phyloP scores from a whole-genome alignment of 2,113 vertebrate genomes.

The Muntiacus reevesi region DNA sequence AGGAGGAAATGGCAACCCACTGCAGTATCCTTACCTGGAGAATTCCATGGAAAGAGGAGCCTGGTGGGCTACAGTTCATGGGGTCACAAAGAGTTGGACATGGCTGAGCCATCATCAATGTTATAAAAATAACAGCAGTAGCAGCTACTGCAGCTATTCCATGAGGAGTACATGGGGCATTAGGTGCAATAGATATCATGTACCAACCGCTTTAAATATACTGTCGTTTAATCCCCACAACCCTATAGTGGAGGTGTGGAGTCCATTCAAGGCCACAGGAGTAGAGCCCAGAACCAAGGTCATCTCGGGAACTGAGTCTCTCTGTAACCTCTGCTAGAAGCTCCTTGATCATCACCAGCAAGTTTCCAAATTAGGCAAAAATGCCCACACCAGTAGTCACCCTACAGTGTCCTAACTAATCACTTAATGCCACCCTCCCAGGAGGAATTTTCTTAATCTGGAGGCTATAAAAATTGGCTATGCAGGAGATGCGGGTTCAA shows the following conservation, averaged over 20 bases:
- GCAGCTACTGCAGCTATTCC: background rate
- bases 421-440: background rate
- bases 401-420: background rate
- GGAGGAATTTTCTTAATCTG: background rate
- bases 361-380: background rate
- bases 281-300: background rate
- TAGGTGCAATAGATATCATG: fast-evolving
- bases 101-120: background rate
- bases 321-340: background rate
- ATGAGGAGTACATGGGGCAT: background rate
- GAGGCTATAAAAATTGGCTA: background rate
- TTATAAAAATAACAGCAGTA: background rate
- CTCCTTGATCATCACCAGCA: background rate
- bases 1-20: background rate
- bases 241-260: background rate
- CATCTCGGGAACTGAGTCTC: background rate
- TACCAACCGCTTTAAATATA: background rate
- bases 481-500: fast-evolving
- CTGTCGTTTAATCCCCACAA: background rate
- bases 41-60: background rate
- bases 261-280: background rate
- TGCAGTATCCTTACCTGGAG: background rate
- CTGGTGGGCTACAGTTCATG: background rate
- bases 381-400: background rate
- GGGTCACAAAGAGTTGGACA: background rate